Evolutionary conservation across 2,888 invertebrate species (phyloP).

Genomic region (Drepanosiphum platanoidis): DNA sequence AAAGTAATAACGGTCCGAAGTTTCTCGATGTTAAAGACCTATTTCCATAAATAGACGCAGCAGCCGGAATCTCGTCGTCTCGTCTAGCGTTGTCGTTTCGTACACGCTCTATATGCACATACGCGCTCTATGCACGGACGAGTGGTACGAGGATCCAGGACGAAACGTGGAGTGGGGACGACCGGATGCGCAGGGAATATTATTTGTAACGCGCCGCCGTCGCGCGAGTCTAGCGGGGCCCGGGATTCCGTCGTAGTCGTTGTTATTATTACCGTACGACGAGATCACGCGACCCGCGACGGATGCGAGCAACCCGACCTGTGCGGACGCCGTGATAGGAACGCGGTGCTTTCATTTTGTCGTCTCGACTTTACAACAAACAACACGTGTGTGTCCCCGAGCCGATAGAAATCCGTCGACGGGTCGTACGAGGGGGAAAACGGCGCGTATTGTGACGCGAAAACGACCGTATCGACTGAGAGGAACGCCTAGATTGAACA

Average conservation of each 20-base stretch:
- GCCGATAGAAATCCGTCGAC: no score
- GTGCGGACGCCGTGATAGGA: background rate
- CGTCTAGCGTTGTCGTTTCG: conserved; percentile 20
- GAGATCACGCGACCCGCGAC: no score
- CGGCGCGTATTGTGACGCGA: no score
- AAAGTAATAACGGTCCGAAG: conserved; percentile 41
- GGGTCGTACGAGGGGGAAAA: no score
- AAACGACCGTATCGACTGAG: no score
- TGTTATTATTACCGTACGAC: no score
- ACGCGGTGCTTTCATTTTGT: background rate
- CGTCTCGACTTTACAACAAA: background rate
- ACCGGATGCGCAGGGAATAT: background rate
- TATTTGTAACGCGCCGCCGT: background rate
- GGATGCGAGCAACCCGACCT: background rate
- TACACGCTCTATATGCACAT: background rate
- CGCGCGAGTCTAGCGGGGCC: no score
- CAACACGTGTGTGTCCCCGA: no score
- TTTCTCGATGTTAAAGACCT: conserved; percentile 41
- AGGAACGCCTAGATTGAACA: no score
- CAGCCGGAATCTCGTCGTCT: conserved; percentile 3
- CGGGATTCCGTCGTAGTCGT: no score
- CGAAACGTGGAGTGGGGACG: background rate
- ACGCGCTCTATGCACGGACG: background rate
- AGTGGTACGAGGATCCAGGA: no score
- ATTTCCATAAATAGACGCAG: conserved; percentile 51